phyloP scores from a whole-genome alignment of 1,140 invertebrate genomes.

The Aphelinus atriplicis region DNA sequence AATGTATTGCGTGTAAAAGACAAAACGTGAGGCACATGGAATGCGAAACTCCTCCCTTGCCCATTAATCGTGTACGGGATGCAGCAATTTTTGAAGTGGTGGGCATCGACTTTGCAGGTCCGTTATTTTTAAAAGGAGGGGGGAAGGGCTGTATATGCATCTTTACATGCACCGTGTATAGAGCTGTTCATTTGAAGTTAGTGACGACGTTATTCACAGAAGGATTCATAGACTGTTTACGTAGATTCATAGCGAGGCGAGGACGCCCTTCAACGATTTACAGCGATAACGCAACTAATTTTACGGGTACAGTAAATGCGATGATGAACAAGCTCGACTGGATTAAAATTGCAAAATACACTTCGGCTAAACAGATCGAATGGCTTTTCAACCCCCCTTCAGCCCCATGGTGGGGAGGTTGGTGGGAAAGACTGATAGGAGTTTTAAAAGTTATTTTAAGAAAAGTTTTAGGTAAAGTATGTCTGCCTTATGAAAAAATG shows the following conservation, averaged over 20 bases:
- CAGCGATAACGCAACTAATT: conserved; percentile 59
- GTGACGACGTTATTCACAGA: conserved; percentile 42
- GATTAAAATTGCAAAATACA: background rate
- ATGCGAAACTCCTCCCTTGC: conserved; percentile 43
- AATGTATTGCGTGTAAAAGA: conserved; percentile 48
- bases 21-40: conserved; percentile 43
- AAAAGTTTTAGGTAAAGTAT: conserved; percentile 40
- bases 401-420: conserved; percentile 55
- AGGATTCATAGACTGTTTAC: conserved; percentile 41
- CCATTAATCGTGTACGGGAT: conserved; percentile 43
- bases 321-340: conserved; percentile 1
- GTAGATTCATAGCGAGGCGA: conserved; percentile 50
- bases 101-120: conserved; percentile 10
- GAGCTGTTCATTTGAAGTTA: conserved; percentile 49
- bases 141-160: conserved; percentile 10
- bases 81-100: background rate
- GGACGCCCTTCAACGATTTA: conserved; percentile 49
- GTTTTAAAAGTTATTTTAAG: background rate
- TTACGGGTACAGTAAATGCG: conserved; percentile 46
- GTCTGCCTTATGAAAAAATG: conserved; percentile 36
- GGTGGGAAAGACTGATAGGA: background rate
- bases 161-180: conserved; percentile 30
- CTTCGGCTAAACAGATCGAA: background rate
- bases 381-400: conserved; percentile 44
- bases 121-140: conserved; percentile 1